Evolutionary conservation across 1,140 invertebrate species (phyloP).

Genomic region (Paraescarpia echinospica): DNA sequence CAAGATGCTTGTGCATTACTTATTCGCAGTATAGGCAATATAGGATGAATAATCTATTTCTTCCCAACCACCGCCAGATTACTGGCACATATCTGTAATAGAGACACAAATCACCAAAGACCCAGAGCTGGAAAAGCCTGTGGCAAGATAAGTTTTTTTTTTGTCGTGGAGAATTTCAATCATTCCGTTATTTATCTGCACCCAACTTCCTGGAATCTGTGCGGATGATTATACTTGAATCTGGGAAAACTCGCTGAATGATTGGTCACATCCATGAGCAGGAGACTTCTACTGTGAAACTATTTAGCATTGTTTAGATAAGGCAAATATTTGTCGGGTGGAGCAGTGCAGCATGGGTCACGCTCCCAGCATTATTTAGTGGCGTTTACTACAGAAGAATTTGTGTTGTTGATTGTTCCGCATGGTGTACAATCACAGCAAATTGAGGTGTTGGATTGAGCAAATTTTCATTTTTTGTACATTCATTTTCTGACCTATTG

Average conservation of each 20-base stretch:
- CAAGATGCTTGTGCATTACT: neutral
- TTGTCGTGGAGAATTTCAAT: neutral
- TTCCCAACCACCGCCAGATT: neutral
- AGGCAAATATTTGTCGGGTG: neutral
- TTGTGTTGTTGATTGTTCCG: neutral
- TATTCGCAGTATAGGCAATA: neutral
- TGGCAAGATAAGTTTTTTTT: neutral
- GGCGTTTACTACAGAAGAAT: neutral
- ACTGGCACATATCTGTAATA: neutral
- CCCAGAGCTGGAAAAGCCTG: neutral
- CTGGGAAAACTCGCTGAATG: neutral
- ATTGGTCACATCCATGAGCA: neutral
- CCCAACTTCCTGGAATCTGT: neutral
- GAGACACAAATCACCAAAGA: neutral
- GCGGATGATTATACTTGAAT: neutral
- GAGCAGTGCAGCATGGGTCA: neutral
- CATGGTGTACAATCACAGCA: neutral
- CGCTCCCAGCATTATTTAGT: neutral
- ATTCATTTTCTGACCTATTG: neutral
- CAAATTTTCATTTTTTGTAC: too few species aligned
- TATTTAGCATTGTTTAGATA: conserved; percentile 5
- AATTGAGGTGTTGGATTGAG: too few species aligned
- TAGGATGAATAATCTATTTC: neutral
- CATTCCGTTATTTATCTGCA: neutral
- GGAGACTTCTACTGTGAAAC: neutral